A percentile compares a stretch with the other conserved stretches of the same genome.
phyloP scores from a whole-genome alignment of 2,797 vertebrate species.

The Spinus pinus region DNA sequence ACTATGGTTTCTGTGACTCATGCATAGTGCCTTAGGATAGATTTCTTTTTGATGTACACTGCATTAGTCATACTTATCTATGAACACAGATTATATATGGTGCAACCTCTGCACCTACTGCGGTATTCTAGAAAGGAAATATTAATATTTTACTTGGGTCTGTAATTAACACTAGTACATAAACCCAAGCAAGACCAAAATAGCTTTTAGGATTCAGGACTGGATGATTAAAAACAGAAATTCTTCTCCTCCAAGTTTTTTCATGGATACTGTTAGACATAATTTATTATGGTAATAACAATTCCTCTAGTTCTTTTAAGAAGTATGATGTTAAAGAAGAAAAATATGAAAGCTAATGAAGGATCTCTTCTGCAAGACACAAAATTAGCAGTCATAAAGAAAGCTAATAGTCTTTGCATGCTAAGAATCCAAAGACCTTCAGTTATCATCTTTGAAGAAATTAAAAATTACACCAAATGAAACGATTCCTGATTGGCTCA shows the following conservation, averaged over 20 bases:
- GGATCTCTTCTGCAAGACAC: background rate
- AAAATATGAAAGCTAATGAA: background rate
- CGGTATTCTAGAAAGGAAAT: conserved; percentile 12
- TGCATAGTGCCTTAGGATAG: conserved; percentile 17
- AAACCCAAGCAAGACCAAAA: background rate
- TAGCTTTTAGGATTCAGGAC: background rate
- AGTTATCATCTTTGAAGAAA: background rate
- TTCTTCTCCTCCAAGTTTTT: background rate
- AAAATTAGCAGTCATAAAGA: background rate
- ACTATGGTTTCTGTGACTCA: conserved; percentile 62
- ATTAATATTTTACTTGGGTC: background rate
- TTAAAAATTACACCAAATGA: background rate
- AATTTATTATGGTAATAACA: background rate
- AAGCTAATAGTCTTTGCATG: background rate
- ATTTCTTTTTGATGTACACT: conserved; percentile 56
- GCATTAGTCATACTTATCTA: conserved; percentile 63
- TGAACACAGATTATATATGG: conserved; percentile 32
- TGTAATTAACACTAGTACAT: conserved; percentile 26
- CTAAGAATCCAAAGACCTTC: background rate
- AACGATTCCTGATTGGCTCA: background rate
- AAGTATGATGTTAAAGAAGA: background rate
- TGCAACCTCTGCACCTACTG: background rate
- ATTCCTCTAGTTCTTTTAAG: background rate
- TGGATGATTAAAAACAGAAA: background rate
- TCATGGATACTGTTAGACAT: background rate